These are phyloP conservation scores for Papilio machaon DNA, from an alignment of 1,140 invertebrate genomes.

Conservation along the genomic window DNA sequence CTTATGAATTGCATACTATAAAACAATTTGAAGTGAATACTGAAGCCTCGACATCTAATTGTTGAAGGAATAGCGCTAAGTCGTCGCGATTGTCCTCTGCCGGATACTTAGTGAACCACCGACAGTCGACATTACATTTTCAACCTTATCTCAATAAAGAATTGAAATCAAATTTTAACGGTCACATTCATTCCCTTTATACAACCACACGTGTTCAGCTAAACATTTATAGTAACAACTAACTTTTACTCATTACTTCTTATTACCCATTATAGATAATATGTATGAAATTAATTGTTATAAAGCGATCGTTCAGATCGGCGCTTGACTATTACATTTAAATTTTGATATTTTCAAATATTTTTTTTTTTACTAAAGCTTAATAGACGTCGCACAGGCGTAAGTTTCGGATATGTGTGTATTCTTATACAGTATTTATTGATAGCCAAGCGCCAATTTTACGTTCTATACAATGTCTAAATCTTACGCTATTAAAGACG, in stretches of 20 bases:
- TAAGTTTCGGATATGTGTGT: constrained; percentile 28
- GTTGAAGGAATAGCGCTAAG: constrained; percentile 63
- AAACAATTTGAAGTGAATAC: constrained; percentile 62
- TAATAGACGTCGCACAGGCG: constrained; percentile 21
- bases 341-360: constrained; percentile 30
- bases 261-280: constrained; percentile 77
- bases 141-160: constrained; percentile 49
- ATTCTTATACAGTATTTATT: constrained; percentile 32
- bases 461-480: constrained; percentile 69
- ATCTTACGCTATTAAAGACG: constrained; percentile 76
- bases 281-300: constrained; percentile 71
- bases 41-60: constrained; percentile 73
- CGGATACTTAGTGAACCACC: constrained; percentile 52
- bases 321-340: constrained; percentile 66
- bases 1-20: constrained; percentile 66
- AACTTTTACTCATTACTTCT: constrained; percentile 73
- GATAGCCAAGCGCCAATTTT: constrained; percentile 71
- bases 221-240: constrained; percentile 82
- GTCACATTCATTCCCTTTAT: constrained; percentile 76
- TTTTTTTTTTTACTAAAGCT: constrained; percentile 32
- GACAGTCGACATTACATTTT: constrained; percentile 53
- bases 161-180: constrained; percentile 52
- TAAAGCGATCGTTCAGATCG: constrained; percentile 61
- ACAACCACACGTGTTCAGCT: constrained; percentile 77
- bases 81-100: constrained; percentile 44